Evolutionary conservation across 2,113 vertebrate species (phyloP).

Genomic region (Probosciger aterrimus): DNA sequence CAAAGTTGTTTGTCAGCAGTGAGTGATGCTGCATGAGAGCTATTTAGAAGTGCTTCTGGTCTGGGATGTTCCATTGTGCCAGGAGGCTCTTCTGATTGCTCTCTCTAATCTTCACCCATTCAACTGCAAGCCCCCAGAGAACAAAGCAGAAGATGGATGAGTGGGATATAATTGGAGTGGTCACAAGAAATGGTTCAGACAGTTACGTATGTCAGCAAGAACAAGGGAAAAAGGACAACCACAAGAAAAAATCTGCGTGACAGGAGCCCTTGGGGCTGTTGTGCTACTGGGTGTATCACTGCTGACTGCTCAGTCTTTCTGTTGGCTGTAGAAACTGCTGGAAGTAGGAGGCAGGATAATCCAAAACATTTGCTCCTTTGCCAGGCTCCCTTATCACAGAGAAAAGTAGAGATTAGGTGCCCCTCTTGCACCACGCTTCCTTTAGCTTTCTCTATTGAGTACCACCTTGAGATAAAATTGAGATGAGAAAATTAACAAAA

Average conservation of each 20-base stretch:
- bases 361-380: background rate
- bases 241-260: background rate
- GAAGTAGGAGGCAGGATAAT: background rate
- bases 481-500: background rate
- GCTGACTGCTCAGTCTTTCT: background rate
- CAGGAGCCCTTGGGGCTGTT: background rate
- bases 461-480: background rate
- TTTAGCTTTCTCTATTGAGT: background rate
- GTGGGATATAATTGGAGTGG: rapidly evolving
- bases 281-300: background rate
- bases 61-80: background rate
- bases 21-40: background rate
- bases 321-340: background rate
- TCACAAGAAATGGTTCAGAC: background rate
- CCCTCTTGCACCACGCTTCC: background rate
- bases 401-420: background rate
- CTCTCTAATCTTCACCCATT: background rate
- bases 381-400: background rate
- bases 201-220: background rate
- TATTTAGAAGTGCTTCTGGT: background rate
- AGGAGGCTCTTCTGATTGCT: background rate
- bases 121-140: background rate
- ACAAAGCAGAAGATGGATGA: background rate
- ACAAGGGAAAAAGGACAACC: background rate
- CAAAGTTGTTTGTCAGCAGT: background rate